Percentiles rank a stretch among this genome's conserved stretches.
These are phyloP conservation scores for Euphysa ruthae DNA, from an alignment of 30 jellyfish, hydroid and myxozoan species.

Conservation along the genomic window DNA sequence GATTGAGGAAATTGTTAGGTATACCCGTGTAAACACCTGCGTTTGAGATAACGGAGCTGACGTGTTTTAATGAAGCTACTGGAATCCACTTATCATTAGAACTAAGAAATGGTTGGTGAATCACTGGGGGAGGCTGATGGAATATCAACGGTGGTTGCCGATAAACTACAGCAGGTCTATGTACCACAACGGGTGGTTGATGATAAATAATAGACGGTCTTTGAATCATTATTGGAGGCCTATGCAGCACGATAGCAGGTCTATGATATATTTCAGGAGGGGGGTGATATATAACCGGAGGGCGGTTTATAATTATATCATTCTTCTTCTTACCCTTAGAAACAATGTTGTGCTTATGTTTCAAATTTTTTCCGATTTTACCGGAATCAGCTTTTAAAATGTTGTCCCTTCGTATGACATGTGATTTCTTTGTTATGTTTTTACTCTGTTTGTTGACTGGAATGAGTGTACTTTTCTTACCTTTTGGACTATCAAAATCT, in stretches of 20 bases:
- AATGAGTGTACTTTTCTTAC: no score
- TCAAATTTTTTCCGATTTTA: no score
- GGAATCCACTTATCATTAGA: conserved; percentile 61
- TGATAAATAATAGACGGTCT: conserved; percentile 91
- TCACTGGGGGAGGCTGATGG: conserved; percentile 93
- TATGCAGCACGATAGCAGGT: conserved; percentile 76
- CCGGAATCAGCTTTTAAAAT: no score
- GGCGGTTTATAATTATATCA: conserved; percentile 82
- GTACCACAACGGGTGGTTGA: conserved; percentile 92
- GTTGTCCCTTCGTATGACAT: no score
- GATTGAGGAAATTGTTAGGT: no score
- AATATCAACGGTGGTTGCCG: conserved; percentile 82
- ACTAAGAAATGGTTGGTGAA: conserved; percentile 74
- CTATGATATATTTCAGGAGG: conserved; percentile 93
- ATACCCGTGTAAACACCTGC: conserved; percentile 55
- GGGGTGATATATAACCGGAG: conserved; percentile 86
- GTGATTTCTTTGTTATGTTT: neutral
- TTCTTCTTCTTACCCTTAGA: conserved; percentile 69
- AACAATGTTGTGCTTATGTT: neutral
- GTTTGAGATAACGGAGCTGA: conserved; percentile 38
- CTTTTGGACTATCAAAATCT: conserved; percentile 15
- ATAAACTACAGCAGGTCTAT: conserved; percentile 89
- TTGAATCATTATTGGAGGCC: conserved; percentile 84
- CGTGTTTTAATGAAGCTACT: conserved; percentile 39
- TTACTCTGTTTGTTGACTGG: neutral